These are phyloP conservation scores for Lysandra bellargus DNA, from an alignment of 2,888 invertebrate species.

Conservation along the genomic window DNA sequence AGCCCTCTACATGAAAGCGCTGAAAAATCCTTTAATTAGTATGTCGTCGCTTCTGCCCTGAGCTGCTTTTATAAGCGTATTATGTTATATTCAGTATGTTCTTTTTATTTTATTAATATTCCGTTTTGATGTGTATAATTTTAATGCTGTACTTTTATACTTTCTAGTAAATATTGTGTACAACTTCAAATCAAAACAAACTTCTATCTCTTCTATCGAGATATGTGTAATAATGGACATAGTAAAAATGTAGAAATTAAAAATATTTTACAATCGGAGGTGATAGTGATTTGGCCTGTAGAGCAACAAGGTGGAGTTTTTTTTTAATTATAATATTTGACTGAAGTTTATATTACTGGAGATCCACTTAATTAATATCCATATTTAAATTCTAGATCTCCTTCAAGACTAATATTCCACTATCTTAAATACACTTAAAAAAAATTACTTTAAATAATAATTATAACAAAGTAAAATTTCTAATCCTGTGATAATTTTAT, in stretches of 20 bases:
- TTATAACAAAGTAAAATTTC: too few species aligned
- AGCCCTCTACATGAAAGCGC: constrained; percentile 28
- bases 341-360: too few species aligned
- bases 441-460: not conserved
- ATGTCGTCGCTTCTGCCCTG: constrained; percentile 13
- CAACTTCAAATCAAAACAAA: not conserved
- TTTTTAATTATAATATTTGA: too few species aligned
- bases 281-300: too few species aligned
- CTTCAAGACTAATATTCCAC: too few species aligned
- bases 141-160: too few species aligned
- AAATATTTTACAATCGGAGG: too few species aligned
- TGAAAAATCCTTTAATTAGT: constrained; percentile 30
- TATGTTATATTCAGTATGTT: not conserved
- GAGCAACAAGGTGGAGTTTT: too few species aligned
- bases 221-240: not conserved
- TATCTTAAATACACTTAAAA: not conserved
- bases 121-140: too few species aligned
- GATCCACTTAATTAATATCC: too few species aligned
- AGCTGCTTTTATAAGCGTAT: constrained; percentile 10
- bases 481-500: not conserved
- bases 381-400: too few species aligned
- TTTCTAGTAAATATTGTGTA: not conserved
- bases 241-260: too few species aligned
- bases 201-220: not conserved
- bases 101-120: not conserved